Percentiles rank a stretch among this genome's conserved stretches.
Evolutionary conservation across 2,888 invertebrate species (phyloP).

Genomic region (Lasioglossum marginatum): DNA sequence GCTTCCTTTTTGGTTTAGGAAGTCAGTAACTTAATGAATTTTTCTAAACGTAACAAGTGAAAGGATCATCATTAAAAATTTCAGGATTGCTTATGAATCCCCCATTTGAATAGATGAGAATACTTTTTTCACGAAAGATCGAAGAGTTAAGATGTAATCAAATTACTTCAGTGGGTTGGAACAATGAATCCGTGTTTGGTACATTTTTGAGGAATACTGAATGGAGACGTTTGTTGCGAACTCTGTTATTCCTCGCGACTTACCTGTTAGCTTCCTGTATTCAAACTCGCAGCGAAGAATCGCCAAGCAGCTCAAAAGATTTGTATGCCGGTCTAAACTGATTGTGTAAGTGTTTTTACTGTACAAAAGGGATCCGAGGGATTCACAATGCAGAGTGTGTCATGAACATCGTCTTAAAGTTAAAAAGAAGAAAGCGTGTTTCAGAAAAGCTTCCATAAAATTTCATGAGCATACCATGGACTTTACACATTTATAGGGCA

Average conservation of each 20-base stretch:
- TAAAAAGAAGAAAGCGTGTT: not conserved
- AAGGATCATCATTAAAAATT: not conserved
- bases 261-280: not conserved
- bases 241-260: not conserved
- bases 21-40: not conserved
- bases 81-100: not conserved
- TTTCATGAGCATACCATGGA: slow-evolving; percentile 3
- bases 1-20: too few relatives aligned
- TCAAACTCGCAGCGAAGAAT: not conserved
- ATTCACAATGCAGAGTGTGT: not conserved
- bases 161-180: not conserved
- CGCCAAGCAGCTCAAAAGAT: not conserved
- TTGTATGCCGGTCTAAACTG: not conserved
- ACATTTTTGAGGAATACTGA: not conserved
- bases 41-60: not conserved
- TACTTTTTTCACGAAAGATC: not conserved
- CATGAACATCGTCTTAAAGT: not conserved
- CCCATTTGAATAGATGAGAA: not conserved
- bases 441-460: slow-evolving; percentile 1
- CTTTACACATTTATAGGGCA: not conserved
- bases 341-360: not conserved
- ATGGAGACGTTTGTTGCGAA: not conserved
- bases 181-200: not conserved
- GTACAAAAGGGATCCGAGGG: not conserved
- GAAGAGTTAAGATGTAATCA: not conserved